phyloP scores from a whole-genome alignment of 2,888 invertebrate species.

The Ypsolopha scabrella region DNA sequence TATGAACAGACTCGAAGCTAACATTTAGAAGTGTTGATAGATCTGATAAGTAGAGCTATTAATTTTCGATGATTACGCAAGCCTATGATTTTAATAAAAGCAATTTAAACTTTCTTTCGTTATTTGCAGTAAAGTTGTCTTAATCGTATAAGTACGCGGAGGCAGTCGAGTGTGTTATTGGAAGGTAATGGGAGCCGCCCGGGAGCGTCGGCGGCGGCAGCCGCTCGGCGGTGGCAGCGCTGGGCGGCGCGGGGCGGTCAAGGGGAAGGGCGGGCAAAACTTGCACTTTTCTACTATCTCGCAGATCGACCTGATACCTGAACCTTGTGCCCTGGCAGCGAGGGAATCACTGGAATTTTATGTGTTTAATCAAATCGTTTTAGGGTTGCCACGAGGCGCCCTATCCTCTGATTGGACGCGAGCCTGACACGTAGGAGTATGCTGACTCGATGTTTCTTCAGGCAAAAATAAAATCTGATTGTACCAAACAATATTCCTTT shows the following conservation, averaged over 20 bases:
- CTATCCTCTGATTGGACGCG: constrained; percentile 49
- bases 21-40: background rate
- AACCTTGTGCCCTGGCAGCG: background rate
- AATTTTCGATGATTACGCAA: background rate
- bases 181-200: constrained; percentile 29
- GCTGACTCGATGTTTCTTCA: constrained; percentile 17
- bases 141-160: constrained; percentile 43
- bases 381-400: constrained; percentile 48
- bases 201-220: constrained; percentile 4
- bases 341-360: constrained; percentile 33
- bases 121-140: constrained; percentile 28
- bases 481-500: constrained; percentile 30
- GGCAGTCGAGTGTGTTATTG: constrained; percentile 64
- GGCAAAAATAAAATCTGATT: constrained; percentile 27
- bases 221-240: constrained; percentile 15
- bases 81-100: constrained; percentile 1
- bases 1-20: background rate
- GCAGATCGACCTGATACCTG: constrained; percentile 29
- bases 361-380: constrained; percentile 65
- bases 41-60: background rate
- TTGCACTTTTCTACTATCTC: constrained; percentile 5
- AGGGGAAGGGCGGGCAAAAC: constrained; percentile 23
- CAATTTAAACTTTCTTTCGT: constrained; percentile 6
- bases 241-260: constrained; percentile 12
- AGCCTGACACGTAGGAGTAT: constrained; percentile 40